Evolutionary conservation across 2,888 invertebrate genomes (phyloP), one percentile per base, ranked within the genome.

Genomic region (Andrena trimmerana): DNA sequence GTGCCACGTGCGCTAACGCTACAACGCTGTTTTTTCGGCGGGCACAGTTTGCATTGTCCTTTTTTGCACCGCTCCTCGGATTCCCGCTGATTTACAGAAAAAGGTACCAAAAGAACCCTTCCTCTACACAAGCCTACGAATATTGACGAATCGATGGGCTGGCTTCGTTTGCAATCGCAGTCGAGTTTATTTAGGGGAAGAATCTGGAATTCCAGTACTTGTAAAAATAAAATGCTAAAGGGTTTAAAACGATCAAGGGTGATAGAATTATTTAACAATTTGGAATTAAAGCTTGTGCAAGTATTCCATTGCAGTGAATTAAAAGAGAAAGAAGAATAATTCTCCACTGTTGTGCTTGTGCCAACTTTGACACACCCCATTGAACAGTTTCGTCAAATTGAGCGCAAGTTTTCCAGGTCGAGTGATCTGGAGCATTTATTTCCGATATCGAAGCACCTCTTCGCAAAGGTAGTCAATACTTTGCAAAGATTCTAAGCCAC

Each of bases 1-100:
- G 85, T 80, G 91, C 89, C 92, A 92, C 93, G 92, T 92, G 91
- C 90, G 86, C 87, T 85, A 86, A 89, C 87, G 89, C 90, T 89
- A 77, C 90, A 90, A 81, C 89, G 90, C 88, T 91, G 88, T 91
- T 92, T 91, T 91, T 88, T 85, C 77, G 60, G 42, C 16, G 54
- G 59, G 54, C 67, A 62, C 63, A 27, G 77, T 78, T 69, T 69
- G 74, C 42, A 66, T 74, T 67, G 59, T 78, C 57, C 13, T 70
- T 59, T 63, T 20, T 36, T 50, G 24, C n/a, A 36, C 10, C 54
- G 60, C 13, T 71, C 42, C 20, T 2, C 50, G 63, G 52, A 81
- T 81, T 78, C 78, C 77, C 27, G 24, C 20, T 42, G 63, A 54
- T 59, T 50, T 70, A 16, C 42, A 7, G n/a, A 27, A 20, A 71